Evolutionary conservation across 2,888 invertebrate species (phyloP).

Genomic region (Dasypogon diadema): DNA sequence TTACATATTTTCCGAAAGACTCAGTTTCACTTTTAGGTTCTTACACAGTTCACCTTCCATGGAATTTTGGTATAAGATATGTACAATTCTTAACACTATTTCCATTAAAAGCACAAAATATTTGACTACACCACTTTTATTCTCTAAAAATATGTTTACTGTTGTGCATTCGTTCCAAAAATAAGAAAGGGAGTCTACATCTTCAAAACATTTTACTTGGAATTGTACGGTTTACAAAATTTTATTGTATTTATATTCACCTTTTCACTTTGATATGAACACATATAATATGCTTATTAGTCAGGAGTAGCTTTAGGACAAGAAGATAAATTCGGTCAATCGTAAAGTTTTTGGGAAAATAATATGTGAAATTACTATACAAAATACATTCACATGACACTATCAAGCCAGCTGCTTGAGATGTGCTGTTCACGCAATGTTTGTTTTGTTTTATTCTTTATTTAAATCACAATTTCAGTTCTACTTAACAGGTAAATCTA

Average conservation of each 20-base stretch:
- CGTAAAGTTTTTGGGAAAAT: conserved; percentile 6
- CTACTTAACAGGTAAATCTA: conserved; percentile 50
- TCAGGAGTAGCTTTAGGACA: conserved; percentile 6
- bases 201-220: background rate
- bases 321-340: conserved; percentile 43
- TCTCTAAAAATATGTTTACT: conserved; percentile 19
- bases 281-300: conserved; percentile 22
- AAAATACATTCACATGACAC: conserved; percentile 22
- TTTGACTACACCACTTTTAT: conserved; percentile 43
- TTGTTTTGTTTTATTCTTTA: background rate
- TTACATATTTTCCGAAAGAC: conserved; percentile 51
- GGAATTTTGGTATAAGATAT: conserved; percentile 48
- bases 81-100: conserved; percentile 40
- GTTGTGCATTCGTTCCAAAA: conserved; percentile 30
- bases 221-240: conserved; percentile 36
- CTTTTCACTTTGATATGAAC: conserved; percentile 30
- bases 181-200: background rate
- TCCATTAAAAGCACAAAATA: conserved; percentile 58
- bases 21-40: conserved; percentile 27
- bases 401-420: conserved; percentile 9
- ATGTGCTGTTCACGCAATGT: background rate
- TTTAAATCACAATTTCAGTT: conserved; percentile 51
- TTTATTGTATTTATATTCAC: conserved; percentile 50
- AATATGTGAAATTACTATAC: conserved; percentile 8
- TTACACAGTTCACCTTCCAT: background rate